phyloP scores from a whole-genome alignment of 2,797 vertebrate genomes.

The Labroides dimidiatus region DNA sequence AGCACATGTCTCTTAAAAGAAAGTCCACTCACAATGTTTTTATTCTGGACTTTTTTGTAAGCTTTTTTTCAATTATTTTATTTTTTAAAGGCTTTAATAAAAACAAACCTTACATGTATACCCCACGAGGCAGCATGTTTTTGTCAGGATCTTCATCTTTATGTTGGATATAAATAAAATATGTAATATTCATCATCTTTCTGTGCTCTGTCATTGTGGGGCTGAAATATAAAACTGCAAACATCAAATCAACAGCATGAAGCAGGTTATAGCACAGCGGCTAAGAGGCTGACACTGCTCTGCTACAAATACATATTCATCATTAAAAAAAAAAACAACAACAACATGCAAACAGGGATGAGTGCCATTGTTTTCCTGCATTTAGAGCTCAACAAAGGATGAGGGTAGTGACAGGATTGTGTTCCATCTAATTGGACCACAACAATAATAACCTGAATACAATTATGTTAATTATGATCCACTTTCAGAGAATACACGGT shows the following conservation, averaged over 20 bases:
- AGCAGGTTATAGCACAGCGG: not conserved
- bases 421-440: slow-evolving; percentile 6
- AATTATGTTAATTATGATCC: slow-evolving; percentile 21
- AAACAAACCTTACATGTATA: no score
- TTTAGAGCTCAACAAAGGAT: slow-evolving; percentile 8
- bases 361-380: not conserved
- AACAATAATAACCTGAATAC: slow-evolving; percentile 8
- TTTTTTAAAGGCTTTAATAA: no score
- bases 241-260: not conserved
- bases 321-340: not conserved
- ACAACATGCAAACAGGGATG: not conserved
- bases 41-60: no score
- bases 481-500: not conserved
- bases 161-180: not conserved
- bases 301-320: not conserved
- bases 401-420: not conserved
- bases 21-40: no score
- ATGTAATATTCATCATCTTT: not conserved
- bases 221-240: not conserved
- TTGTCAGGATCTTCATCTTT: not conserved
- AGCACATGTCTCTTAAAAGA: no score
- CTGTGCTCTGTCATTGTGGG: not conserved
- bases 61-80: no score
- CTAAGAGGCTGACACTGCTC: not conserved
- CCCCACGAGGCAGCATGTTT: not conserved